Conservation (phyloP, 23 tunicate species). For the Phallusia fumigata region DNA sequence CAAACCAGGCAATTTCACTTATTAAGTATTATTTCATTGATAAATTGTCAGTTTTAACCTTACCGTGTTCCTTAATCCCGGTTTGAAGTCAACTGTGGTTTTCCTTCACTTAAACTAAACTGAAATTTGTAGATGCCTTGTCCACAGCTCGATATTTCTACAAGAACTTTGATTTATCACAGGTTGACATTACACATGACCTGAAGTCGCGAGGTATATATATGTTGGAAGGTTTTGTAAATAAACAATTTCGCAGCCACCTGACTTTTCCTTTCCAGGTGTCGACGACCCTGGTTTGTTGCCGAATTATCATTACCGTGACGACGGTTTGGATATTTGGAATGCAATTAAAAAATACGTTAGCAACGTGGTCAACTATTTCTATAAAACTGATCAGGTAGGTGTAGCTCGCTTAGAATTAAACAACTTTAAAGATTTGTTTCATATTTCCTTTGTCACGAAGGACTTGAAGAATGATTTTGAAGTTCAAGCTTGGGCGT, state of each 20-base stretch:
- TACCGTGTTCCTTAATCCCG: too few species aligned
- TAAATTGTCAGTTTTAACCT: too few species aligned
- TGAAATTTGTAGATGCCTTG: not conserved
- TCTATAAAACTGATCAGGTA: constrained; percentile 9
- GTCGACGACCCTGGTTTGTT: constrained; percentile 11
- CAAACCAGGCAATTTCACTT: constrained; percentile 24
- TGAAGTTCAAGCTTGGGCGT: constrained; percentile 16
- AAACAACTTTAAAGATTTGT: not conserved
- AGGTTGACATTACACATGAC: not conserved
- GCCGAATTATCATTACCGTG: constrained; percentile 42
- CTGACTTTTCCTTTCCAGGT: not conserved
- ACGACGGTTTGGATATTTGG: constrained; percentile 37
- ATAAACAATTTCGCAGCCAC: too few species aligned
- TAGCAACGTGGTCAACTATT: not conserved
- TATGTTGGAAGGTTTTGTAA: not conserved
- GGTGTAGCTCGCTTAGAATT: not conserved
- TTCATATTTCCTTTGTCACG: not conserved
- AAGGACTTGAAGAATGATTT: not conserved
- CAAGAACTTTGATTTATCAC: not conserved
- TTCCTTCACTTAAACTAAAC: too few species aligned
- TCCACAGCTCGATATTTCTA: not conserved
- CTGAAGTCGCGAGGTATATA: not conserved
- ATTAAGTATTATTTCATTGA: too few species aligned
- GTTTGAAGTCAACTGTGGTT: too few species aligned
- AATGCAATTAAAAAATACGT: constrained; percentile 19